These are phyloP conservation scores for Cecidostiba fungosa DNA, from an alignment of 2,888 invertebrate species.

Conservation along the genomic window DNA sequence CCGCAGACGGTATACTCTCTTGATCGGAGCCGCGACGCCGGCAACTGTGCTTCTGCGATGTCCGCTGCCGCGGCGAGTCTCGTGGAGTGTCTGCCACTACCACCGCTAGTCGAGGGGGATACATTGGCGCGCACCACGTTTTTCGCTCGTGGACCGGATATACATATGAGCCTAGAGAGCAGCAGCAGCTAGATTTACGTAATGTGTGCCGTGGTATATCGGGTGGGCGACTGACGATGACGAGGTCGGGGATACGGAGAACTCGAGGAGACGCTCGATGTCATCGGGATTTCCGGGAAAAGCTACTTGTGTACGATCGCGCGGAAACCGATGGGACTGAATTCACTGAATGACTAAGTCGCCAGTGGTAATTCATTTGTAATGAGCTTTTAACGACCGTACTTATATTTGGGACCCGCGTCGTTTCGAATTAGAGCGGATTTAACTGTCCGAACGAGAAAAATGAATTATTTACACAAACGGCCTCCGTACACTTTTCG, in stretches of 20 bases:
- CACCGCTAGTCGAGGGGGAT: not conserved
- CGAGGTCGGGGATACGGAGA: too few relatives aligned
- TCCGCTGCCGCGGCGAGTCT: too few relatives aligned
- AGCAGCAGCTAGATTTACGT: conserved; percentile 16
- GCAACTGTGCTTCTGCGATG: not conserved
- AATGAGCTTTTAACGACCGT: too few relatives aligned
- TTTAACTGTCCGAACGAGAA: too few relatives aligned
- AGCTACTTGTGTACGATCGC: too few relatives aligned
- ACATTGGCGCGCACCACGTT: conserved; percentile 1
- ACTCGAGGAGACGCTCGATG: not conserved
- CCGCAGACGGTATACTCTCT: too few relatives aligned
- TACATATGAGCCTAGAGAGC: not conserved
- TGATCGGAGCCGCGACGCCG: not conserved
- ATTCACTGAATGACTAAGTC: not conserved
- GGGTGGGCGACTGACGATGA: not conserved
- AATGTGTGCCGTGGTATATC: not conserved
- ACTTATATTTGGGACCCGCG: too few relatives aligned
- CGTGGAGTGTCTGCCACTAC: not conserved
- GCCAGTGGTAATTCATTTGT: not conserved
- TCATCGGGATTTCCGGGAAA: too few relatives aligned
- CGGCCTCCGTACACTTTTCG: too few relatives aligned
- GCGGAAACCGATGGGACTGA: too few relatives aligned
- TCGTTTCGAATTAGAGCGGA: too few relatives aligned
- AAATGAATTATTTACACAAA: too few relatives aligned
- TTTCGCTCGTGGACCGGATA: not conserved